Base-by-base conservation (phyloP, 2,113 vertebrate species). In the Aphelocoma coerulescens region DNA sequence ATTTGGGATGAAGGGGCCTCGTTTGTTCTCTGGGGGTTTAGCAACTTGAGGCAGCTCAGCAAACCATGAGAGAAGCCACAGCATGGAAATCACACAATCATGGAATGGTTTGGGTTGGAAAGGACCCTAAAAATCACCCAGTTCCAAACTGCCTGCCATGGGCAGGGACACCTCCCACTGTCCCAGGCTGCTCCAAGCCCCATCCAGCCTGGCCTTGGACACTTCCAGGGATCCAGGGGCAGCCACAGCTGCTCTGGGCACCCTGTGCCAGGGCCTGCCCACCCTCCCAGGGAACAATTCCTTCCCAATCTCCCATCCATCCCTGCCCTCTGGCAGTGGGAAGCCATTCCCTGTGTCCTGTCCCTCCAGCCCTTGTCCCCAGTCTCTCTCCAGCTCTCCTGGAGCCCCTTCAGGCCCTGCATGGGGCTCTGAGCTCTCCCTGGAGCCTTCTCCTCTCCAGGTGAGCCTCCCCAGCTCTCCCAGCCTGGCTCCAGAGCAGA, bases 271-370 rank as follows among this genome's bases (percentile, higher is more conserved):
- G 43, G 3, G 2, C 28, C 75, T 88, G 0, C 0, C 3, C 32
- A 23, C 32, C 37, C 33, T 58, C 26, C 0, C 15, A 23, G 59
- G 3, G 5, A 28, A 16, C 0, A 6, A 33, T 89, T 74, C 0
- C 23, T 59, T 1, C 61, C 68, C 46, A 52, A 1, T 11, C 5
- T 52, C 46, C 69, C 52, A 61, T 14, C 52, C 0, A 24, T 0
- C 27, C 33, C 76, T 80, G 59, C 35, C 35, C 23, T 67, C 13
- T 52, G 61, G 8, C 59, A 44, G 0, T 58, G 33, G 13, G 46
- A 11, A 73, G 23, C 28, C 54, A n/a, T 82, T 74, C n/a, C n/a
- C n/a, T n/a, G n/a, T n/a, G n/a, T n/a, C n/a, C n/a, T n/a, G n/a
- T n/a, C n/a, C n/a, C n/a, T 37, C 61, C 61, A 28, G 1, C 0